Percentiles rank a stretch among this genome's conserved stretches.
Evolutionary conservation across 2,797 vertebrate species (phyloP).

Genomic region (Poecilia velifera): DNA sequence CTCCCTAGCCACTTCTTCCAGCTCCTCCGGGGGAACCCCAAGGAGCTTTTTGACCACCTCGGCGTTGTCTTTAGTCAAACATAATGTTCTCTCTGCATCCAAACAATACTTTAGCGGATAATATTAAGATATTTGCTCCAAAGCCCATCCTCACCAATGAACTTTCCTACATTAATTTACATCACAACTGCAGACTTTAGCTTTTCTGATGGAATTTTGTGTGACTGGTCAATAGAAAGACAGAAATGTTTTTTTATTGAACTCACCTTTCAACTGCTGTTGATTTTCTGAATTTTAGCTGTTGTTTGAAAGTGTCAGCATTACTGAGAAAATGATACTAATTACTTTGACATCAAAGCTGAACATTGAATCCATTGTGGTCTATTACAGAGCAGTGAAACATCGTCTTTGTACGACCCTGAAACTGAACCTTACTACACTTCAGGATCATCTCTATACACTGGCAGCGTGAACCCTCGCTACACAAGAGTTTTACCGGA

Average conservation of each 20-base stretch:
- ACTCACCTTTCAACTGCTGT: not conserved
- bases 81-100: not conserved
- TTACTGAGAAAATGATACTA: not conserved
- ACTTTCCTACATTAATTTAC: too few species aligned
- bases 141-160: not conserved
- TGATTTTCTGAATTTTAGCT: not conserved
- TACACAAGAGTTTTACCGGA: conserved; percentile 55
- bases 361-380: not conserved
- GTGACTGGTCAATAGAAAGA: not conserved
- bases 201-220: not conserved
- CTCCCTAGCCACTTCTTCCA: too few species aligned
- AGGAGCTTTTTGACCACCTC: too few species aligned
- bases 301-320: not conserved
- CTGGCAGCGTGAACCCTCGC: not conserved
- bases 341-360: not conserved
- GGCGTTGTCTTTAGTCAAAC: not conserved
- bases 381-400: conserved; percentile 36
- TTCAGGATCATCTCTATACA: conserved; percentile 14
- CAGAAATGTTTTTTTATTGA: not conserved
- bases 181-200: too few species aligned
- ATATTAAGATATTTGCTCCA: not conserved
- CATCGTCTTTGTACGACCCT: conserved; percentile 31
- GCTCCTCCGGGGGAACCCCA: too few species aligned
- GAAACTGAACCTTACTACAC: not conserved
- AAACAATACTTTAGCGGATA: not conserved